Evolutionary conservation across 2,888 invertebrate species (phyloP).

Genomic region (Platypus cylindrus): DNA sequence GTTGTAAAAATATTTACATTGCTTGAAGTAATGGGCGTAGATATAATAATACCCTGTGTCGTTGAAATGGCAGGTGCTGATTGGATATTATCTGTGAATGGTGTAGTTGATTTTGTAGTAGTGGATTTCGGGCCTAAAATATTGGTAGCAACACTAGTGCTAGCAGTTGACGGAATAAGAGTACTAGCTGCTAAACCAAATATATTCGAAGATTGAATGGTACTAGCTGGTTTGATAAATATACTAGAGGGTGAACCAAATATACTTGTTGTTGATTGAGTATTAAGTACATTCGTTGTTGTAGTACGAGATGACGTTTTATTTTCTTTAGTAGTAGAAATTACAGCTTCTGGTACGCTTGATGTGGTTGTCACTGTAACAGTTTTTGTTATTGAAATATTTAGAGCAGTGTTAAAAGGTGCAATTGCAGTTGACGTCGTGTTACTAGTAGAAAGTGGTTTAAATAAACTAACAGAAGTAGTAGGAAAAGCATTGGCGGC

Average conservation of each 20-base stretch:
- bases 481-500: too few species aligned
- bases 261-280: too few species aligned
- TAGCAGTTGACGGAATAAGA: slow-evolving; percentile 2
- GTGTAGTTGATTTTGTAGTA: slow-evolving; percentile 11
- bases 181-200: slow-evolving; percentile 17
- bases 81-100: background rate
- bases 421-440: slow-evolving; percentile 10
- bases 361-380: too few species aligned
- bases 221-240: too few species aligned
- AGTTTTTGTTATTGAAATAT: too few species aligned
- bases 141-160: slow-evolving; percentile 22
- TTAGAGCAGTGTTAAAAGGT: slow-evolving; percentile 12
- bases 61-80: background rate
- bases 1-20: slow-evolving; percentile 1
- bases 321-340: too few species aligned
- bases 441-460: too few species aligned
- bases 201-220: slow-evolving; percentile 14
- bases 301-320: slow-evolving; percentile 8
- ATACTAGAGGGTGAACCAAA: too few species aligned
- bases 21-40: background rate
- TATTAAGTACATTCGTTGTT: slow-evolving; percentile 13
- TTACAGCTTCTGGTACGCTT: too few species aligned
- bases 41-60: background rate
- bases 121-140: slow-evolving; percentile 7
- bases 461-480: too few species aligned